Percentiles rank a stretch among this genome's conserved stretches.
Conservation (phyloP, 2,797 vertebrate species). For the Leuciscus waleckii region DNA sequence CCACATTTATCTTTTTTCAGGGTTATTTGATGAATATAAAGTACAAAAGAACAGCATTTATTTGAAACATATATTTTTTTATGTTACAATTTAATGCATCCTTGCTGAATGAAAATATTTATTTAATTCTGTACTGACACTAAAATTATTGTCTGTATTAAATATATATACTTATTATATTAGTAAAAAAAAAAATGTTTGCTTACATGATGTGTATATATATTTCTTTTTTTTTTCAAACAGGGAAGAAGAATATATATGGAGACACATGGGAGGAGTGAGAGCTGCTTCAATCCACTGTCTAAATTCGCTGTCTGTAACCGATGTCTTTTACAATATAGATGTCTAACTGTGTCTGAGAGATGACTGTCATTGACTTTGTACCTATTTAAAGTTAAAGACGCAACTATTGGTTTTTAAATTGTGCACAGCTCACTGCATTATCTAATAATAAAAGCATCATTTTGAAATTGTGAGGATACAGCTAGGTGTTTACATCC, state of each 20-base stretch:
- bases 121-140: neutral
- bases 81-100: neutral
- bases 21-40: neutral
- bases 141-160: neutral
- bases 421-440: neutral
- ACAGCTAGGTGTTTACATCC: neutral
- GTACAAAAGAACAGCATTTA: neutral
- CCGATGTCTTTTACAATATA: slow-evolving; percentile 9
- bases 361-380: neutral
- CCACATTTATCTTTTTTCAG: neutral
- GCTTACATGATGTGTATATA: neutral
- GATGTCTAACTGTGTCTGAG: neutral
- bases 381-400: neutral
- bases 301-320: neutral
- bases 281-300: slow-evolving; percentile 55
- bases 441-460: neutral
- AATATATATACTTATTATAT: neutral
- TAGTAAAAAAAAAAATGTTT: neutral
- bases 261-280: slow-evolving; percentile 95
- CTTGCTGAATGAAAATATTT: neutral
- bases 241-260: slow-evolving; percentile 93
- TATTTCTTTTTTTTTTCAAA: slow-evolving; percentile 19
- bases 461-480: neutral
- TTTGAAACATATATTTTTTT: neutral
- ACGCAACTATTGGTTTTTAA: neutral